Evolutionary conservation across 2,888 invertebrate genomes (phyloP), one percentile per base, ranked within the genome.

Genomic region (Thalpophila matura): DNA sequence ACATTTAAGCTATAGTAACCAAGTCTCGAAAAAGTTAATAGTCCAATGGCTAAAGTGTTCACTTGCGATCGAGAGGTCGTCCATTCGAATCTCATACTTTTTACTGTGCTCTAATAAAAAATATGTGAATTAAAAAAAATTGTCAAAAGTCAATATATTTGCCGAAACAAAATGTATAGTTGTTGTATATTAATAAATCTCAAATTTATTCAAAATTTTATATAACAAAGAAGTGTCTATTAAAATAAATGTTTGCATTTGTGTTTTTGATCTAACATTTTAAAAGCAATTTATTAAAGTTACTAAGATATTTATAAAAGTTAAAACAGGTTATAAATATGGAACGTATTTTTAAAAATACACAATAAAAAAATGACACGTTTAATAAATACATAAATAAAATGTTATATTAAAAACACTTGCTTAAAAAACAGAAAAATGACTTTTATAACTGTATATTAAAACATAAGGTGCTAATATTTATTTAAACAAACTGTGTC

Each of bases 381-480:
- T 26, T 33, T n/a, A n/a, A 50, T 4, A n/a, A 31, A 27, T 20
- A 18, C n/a, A 24, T 27, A 0, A 27, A 18, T 9, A 5, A n/a
- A 49, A 63, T 50, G 24, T 47, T 42, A 62, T 33, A 62, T 54
- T 58, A 59, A 58, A 65, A 51, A 70, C 46, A 43, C 26, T n/a
- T n/a, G n/a, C n/a, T n/a, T 1, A 60, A 18, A 14, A 24, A 20
- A 43, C 47, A 33, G 12, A 20, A 33, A 42, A 46, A 12, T 37
- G 1, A 61, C 37, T 47, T 20, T 57, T 49, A 18, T 38, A 71
- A 50, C 9, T 38, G 42, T 68, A 57, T 57, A 50, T 61, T 58
- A 64, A 46, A 40, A 49, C 58, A 16, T 57, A 59, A 68, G 81
- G 79, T 81, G 79, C 81, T 81, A 80, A 47, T 71, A 63, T 60